Percentiles rank a stretch among this genome's conserved stretches.
Evolutionary conservation across 2,888 invertebrate species (phyloP).

Genomic region (Chelonus formosanus): DNA sequence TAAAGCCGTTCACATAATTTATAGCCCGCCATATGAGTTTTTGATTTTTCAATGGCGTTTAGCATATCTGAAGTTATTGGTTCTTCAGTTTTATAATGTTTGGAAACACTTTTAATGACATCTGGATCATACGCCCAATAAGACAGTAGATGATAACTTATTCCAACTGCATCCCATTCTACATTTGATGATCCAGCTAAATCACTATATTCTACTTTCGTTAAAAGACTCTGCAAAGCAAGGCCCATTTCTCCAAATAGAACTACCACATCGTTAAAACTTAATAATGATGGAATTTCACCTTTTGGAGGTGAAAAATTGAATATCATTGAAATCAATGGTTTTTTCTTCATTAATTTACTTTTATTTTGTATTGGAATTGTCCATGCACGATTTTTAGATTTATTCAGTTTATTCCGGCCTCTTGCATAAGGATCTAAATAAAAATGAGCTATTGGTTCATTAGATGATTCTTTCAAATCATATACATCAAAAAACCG

Average conservation of each 20-base stretch:
- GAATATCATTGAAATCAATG: constrained; percentile 84
- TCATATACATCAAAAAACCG: constrained; percentile 84
- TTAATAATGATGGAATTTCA: constrained; percentile 75
- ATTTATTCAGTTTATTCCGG: constrained; percentile 71
- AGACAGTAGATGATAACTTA: constrained; percentile 83
- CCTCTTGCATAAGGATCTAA: constrained; percentile 81
- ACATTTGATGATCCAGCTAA: constrained; percentile 86
- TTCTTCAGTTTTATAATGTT: constrained; percentile 79
- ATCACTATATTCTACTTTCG: constrained; percentile 83
- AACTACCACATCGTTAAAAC: constrained; percentile 77
- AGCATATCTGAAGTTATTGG: constrained; percentile 74
- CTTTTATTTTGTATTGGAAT: constrained; percentile 81
- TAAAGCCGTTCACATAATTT: constrained; percentile 85
- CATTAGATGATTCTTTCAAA: constrained; percentile 66
- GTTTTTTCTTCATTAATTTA: constrained; percentile 71
- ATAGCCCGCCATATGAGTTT: constrained; percentile 80
- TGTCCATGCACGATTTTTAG: constrained; percentile 78
- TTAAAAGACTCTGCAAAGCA: constrained; percentile 84
- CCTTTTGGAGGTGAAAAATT: constrained; percentile 77
- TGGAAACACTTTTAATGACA: constrained; percentile 71
- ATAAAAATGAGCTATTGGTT: constrained; percentile 83
- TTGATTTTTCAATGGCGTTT: constrained; percentile 71
- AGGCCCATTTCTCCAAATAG: constrained; percentile 86
- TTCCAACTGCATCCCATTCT: constrained; percentile 93
- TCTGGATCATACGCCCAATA: constrained; percentile 80